Percentiles rank a stretch among this genome's conserved stretches.
Conservation (phyloP, 2,888 invertebrate genomes). For the Trachelus tabidus region DNA sequence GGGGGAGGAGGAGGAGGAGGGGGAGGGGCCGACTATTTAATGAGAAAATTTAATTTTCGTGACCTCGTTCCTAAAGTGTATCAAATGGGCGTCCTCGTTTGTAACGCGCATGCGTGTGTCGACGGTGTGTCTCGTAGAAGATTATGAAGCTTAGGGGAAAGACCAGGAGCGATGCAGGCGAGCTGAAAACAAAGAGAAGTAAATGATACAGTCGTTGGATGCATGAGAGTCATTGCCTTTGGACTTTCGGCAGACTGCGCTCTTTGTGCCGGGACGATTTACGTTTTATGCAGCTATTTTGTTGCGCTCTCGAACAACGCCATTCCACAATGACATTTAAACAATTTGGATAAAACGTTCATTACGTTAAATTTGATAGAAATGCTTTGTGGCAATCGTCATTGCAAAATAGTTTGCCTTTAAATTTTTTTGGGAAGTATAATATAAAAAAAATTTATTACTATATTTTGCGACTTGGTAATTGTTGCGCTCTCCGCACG, state of each 20-base stretch:
- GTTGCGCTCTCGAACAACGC: neutral
- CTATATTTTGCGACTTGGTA: neutral
- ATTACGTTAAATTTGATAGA: neutral
- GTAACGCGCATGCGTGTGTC: slow-evolving; percentile 47
- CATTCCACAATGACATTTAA: neutral
- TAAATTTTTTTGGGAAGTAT: neutral
- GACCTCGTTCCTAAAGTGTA: slow-evolving; percentile 61
- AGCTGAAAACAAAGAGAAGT: neutral
- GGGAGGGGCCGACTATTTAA: slow-evolving; percentile 35
- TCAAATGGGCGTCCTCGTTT: slow-evolving; percentile 56
- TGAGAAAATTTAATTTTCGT: slow-evolving; percentile 64
- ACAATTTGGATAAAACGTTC: neutral
- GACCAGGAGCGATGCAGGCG: neutral
- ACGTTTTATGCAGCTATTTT: neutral
- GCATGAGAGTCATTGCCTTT: too few relatives aligned
- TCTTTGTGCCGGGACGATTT: neutral
- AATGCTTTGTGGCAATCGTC: neutral
- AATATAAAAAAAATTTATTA: neutral
- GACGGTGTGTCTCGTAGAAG: neutral
- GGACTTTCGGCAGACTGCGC: neutral
- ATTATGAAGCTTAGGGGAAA: neutral
- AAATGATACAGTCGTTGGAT: neutral
- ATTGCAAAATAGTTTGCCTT: too few relatives aligned
- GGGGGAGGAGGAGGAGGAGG: neutral
- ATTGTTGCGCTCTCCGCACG: neutral